These are phyloP conservation scores for Prionace glauca DNA, from an alignment of 2,797 vertebrate species.

Conservation along the genomic window DNA sequence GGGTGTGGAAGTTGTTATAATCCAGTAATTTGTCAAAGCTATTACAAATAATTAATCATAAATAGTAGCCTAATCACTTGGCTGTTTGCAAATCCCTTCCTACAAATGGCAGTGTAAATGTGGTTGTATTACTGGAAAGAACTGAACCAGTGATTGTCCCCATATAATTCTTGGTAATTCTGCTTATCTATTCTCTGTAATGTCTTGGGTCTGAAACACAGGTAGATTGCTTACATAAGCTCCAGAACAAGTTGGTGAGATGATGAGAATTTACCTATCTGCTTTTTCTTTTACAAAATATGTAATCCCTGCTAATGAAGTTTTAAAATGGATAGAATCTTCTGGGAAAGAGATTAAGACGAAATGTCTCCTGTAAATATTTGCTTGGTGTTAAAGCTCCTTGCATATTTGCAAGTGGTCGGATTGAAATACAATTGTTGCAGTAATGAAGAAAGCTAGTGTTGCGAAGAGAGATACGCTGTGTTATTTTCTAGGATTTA, in stretches of 20 bases:
- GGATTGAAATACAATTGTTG: not conserved
- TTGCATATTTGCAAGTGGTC: not conserved
- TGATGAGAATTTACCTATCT: not conserved
- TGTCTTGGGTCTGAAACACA: not conserved
- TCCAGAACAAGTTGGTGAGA: slow-evolving; percentile 7
- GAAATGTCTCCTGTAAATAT: not conserved
- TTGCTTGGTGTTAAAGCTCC: not conserved
- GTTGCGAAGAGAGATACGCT: not conserved
- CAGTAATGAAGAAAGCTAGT: not conserved
- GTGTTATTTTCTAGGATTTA: not conserved
- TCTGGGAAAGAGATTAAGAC: not conserved
- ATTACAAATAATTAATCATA: not conserved
- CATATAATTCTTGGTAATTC: too few species aligned
- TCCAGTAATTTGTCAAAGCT: not conserved
- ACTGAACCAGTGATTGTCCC: not conserved
- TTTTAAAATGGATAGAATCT: slow-evolving; percentile 11
- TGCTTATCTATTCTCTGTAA: not conserved
- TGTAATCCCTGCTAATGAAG: not conserved
- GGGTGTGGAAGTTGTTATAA: not conserved
- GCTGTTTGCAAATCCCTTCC: not conserved
- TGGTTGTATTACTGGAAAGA: not conserved
- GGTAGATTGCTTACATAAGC: not conserved
- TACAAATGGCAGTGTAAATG: not conserved
- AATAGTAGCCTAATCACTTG: not conserved
- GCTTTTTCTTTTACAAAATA: not conserved